Evolutionary conservation across 35 echinoderm and acorn worm genomes (phyloP).

Genomic region (Amphiura filiformis): DNA sequence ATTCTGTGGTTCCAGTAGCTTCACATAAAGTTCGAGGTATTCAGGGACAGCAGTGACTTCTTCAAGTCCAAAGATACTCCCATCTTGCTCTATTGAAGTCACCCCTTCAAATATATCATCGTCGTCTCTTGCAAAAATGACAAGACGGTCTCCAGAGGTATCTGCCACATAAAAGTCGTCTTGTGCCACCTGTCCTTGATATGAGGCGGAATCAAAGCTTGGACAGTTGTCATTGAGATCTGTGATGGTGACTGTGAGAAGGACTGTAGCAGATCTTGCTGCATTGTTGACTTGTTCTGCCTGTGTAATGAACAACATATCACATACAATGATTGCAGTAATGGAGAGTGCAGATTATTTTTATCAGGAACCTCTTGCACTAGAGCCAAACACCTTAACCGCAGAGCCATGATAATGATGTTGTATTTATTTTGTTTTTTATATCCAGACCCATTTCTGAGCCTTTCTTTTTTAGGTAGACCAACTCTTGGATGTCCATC

Average conservation of each 20-base stretch:
- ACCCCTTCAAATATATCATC: background rate
- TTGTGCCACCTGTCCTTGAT: background rate
- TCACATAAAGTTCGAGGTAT: background rate
- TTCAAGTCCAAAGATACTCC: background rate
- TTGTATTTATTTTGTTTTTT: no score
- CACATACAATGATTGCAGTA: no score
- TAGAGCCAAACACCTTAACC: no score
- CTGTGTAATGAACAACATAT: background rate
- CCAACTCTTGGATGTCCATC: no score
- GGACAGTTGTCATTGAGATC: conserved; percentile 1
- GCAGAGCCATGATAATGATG: no score
- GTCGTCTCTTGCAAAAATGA: background rate
- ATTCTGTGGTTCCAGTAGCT: background rate
- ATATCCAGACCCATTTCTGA: no score
- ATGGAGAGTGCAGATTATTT: no score
- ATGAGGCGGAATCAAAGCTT: background rate
- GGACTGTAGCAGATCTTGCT: background rate
- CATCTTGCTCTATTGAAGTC: background rate
- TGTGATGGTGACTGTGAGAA: background rate
- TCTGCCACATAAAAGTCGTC: background rate
- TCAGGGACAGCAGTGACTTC: background rate
- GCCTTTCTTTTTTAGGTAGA: no score
- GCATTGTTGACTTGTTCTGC: background rate
- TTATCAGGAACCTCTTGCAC: no score
- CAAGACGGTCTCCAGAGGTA: background rate